phyloP scores from a whole-genome alignment of 2,113 vertebrate genomes.

The Ornithorhynchus anatinus region DNA sequence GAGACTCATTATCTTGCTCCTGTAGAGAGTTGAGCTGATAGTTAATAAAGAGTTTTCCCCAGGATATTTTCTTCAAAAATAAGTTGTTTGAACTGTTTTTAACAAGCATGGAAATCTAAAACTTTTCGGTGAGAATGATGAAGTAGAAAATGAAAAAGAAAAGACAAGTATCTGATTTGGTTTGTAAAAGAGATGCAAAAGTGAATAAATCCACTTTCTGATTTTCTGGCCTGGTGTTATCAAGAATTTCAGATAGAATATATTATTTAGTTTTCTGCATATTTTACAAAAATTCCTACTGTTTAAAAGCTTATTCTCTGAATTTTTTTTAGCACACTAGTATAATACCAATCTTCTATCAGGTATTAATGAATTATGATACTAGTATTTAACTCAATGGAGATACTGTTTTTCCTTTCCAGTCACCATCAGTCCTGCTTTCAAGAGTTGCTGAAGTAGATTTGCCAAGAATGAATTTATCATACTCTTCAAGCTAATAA shows the following conservation, averaged over 20 bases:
- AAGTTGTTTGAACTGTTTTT: not conserved
- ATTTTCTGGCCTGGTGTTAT: constrained; percentile 16
- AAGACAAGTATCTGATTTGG: not conserved
- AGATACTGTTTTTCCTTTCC: not conserved
- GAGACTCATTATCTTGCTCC: too few relatives aligned
- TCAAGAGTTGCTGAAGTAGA: too few relatives aligned
- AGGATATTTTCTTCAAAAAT: too few relatives aligned
- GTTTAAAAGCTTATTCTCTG: constrained; percentile 13
- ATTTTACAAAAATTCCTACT: constrained; percentile 2
- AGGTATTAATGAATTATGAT: constrained; percentile 19
- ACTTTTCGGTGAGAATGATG: not conserved
- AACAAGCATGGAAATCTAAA: not conserved
- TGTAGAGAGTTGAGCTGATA: too few relatives aligned
- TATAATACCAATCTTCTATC: not conserved
- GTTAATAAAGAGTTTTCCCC: too few relatives aligned
- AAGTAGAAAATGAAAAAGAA: constrained; percentile 21
- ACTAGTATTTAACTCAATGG: not conserved
- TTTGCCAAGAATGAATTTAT: too few relatives aligned
- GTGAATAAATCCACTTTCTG: constrained; percentile 12
- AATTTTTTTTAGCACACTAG: constrained; percentile 2
- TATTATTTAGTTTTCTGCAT: not conserved
- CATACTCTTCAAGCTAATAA: too few relatives aligned
- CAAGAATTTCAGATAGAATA: not conserved
- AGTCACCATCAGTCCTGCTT: not conserved
- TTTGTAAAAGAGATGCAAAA: not conserved